Percentiles rank a stretch among this genome's conserved stretches.
Evolutionary conservation across 1,140 invertebrate species (phyloP).

Genomic region (Arctopsyche grandis): DNA sequence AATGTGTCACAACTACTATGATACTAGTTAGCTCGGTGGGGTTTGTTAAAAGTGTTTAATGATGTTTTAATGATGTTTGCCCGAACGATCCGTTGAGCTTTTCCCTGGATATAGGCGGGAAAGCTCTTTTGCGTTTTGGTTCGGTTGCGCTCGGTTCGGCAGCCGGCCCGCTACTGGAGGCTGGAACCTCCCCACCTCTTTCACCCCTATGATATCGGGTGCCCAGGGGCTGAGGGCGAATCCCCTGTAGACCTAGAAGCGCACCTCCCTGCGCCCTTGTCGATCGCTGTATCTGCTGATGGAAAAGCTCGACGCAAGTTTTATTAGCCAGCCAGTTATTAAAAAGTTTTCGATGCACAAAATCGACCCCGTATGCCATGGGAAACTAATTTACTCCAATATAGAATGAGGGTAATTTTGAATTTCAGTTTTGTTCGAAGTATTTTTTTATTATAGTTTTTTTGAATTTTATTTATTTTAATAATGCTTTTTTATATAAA

Average conservation of each 20-base stretch:
- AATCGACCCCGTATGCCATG: too few species aligned
- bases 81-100: not conserved
- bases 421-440: too few species aligned
- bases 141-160: constrained; percentile 30
- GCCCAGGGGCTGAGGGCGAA: constrained; percentile 11
- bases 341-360: too few species aligned
- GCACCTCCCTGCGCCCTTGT: not conserved
- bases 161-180: constrained; percentile 50
- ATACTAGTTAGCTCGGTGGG: too few species aligned
- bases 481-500: too few species aligned
- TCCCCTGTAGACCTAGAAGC: not conserved
- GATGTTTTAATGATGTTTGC: too few species aligned
- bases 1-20: too few species aligned
- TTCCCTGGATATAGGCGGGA: not conserved
- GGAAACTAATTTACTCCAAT: too few species aligned
- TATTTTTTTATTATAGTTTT: too few species aligned
- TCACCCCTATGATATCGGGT: not conserved
- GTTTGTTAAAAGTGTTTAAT: too few species aligned
- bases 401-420: too few species aligned
- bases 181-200: constrained; percentile 25
- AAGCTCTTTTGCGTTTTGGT: not conserved
- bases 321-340: not conserved
- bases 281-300: not conserved
- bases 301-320: not conserved
- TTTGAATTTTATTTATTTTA: too few species aligned